Evolutionary conservation across 2,113 vertebrate genomes (phyloP).

Genomic region (Alouatta palliata): DNA sequence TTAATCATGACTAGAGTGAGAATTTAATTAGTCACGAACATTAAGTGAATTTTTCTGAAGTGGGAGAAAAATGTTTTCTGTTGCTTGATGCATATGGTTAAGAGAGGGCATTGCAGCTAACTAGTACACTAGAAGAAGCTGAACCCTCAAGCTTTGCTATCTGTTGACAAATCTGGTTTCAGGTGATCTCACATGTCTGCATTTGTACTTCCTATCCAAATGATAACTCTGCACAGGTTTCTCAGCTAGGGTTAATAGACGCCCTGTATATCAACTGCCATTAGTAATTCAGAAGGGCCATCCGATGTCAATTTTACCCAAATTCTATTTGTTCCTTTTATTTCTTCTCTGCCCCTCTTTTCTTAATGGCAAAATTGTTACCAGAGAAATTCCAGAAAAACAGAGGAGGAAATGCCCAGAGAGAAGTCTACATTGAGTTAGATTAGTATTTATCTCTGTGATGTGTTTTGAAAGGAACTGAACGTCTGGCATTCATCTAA

Average conservation of each 20-base stretch:
- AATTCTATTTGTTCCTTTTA: not conserved
- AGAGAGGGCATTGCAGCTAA: not conserved
- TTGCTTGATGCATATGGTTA: conserved; percentile 54
- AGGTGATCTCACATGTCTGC: not conserved
- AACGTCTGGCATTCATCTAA: not conserved
- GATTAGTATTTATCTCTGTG: not conserved
- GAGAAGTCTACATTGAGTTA: not conserved
- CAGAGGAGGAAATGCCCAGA: not conserved
- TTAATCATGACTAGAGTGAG: conserved; percentile 87
- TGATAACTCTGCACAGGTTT: not conserved
- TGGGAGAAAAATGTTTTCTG: conserved; percentile 5
- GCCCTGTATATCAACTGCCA: not conserved
- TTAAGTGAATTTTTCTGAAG: conserved; percentile 71
- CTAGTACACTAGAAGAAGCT: not conserved
- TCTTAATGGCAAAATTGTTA: not conserved
- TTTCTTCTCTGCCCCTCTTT: not conserved
- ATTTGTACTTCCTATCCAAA: not conserved
- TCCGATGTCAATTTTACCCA: not conserved
- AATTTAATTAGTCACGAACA: conserved; percentile 86
- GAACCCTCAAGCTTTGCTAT: not conserved
- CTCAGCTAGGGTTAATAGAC: not conserved
- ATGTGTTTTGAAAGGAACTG: conserved; percentile 26
- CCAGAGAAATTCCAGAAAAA: not conserved
- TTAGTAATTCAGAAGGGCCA: not conserved
- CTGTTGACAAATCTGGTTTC: not conserved